These are phyloP conservation scores for Plestiodon gilberti DNA, from an alignment of 2,113 vertebrate genomes.

Conservation along the genomic window DNA sequence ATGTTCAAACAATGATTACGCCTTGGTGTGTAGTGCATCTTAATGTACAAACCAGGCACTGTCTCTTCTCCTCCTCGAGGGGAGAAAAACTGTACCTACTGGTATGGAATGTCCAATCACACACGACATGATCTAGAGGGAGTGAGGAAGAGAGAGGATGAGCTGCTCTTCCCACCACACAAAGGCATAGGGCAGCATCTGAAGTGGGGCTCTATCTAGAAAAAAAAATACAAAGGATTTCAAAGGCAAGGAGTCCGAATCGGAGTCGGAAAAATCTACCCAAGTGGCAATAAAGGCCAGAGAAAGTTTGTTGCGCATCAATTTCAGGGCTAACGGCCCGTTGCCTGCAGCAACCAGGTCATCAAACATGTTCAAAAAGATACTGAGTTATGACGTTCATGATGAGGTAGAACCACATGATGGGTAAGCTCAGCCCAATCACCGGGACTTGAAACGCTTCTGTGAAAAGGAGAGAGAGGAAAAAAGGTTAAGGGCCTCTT, in stretches of 20 bases:
- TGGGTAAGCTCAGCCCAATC: slow-evolving; percentile 79
- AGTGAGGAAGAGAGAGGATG: too few relatives aligned
- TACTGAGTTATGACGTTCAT: slow-evolving; percentile 97
- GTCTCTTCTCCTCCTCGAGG: background rate
- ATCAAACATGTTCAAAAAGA: slow-evolving; percentile 76
- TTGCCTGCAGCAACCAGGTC: too few relatives aligned
- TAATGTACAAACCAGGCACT: too few relatives aligned
- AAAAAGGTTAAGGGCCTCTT: rapidly evolving
- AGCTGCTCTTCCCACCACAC: background rate
- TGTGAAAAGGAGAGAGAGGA: slow-evolving; percentile 63
- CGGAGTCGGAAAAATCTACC: background rate
- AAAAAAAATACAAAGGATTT: background rate
- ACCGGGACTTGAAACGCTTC: slow-evolving; percentile 82
- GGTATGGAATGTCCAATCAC: background rate
- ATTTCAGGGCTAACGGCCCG: rapidly evolving
- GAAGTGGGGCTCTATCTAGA: background rate
- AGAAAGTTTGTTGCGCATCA: background rate
- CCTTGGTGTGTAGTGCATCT: background rate
- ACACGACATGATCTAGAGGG: too few relatives aligned
- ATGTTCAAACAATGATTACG: background rate
- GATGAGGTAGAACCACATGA: slow-evolving; percentile 96
- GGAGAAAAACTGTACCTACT: background rate
- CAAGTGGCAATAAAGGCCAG: background rate
- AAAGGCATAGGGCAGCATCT: background rate
- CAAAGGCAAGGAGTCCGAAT: background rate